Percentiles rank a stretch among this genome's conserved stretches.
These are phyloP conservation scores for Drosophila miranda DNA, from an alignment of 1,140 invertebrate genomes.

Conservation along the genomic window DNA sequence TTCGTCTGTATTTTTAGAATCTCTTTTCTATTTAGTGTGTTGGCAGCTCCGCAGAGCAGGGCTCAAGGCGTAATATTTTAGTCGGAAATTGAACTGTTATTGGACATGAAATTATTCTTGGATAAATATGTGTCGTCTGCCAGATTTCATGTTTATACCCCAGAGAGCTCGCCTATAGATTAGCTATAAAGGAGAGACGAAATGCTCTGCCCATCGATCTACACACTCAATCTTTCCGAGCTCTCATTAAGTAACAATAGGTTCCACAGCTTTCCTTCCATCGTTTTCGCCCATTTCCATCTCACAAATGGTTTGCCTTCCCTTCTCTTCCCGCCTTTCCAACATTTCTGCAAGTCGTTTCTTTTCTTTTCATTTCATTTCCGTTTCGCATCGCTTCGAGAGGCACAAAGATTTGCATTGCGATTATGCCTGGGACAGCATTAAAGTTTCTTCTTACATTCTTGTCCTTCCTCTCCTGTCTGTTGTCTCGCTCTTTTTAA, in stretches of 20 bases:
- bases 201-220: too few species aligned
- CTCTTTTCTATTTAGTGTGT: slow-evolving; percentile 3
- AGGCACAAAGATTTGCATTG: slow-evolving; percentile 46
- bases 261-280: not conserved
- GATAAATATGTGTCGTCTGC: too few species aligned
- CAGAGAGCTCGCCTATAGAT: too few species aligned
- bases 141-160: too few species aligned
- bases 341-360: not conserved
- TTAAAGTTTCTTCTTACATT: slow-evolving; percentile 13
- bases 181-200: too few species aligned
- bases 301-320: not conserved
- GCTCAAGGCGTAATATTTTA: slow-evolving; percentile 27
- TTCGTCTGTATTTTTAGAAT: slow-evolving; percentile 14
- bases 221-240: too few species aligned
- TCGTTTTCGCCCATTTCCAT: not conserved
- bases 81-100: slow-evolving; percentile 27
- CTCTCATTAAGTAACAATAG: slow-evolving; percentile 11
- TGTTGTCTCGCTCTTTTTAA: not conserved
- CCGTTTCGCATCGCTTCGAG: slow-evolving; percentile 19
- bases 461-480: not conserved
- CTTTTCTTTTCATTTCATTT: slow-evolving; percentile 29
- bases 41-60: not conserved
- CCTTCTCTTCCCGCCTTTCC: too few species aligned
- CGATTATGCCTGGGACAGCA: slow-evolving; percentile 37
- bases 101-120: too few species aligned